Percentiles rank a stretch among this genome's conserved stretches.
These are phyloP conservation scores for Lathamus discolor DNA, from an alignment of 2,113 vertebrate species.

Conservation along the genomic window DNA sequence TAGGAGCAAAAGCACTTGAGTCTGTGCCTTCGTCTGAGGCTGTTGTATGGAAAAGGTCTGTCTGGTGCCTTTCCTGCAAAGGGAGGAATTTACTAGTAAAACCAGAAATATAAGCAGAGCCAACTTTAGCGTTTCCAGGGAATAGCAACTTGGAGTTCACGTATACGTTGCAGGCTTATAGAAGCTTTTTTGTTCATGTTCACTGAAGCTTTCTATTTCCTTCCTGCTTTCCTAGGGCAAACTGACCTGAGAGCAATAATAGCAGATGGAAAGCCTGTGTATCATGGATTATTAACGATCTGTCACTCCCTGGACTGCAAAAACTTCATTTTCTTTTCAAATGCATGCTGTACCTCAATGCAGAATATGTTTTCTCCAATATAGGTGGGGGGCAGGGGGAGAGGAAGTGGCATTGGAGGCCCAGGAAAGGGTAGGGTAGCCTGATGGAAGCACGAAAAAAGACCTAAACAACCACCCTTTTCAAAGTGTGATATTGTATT, in stretches of 20 bases:
- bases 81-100: background rate
- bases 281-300: slow-evolving; percentile 27
- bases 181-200: slow-evolving; percentile 28
- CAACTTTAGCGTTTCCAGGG: slow-evolving; percentile 17
- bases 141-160: background rate
- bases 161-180: background rate
- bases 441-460: background rate
- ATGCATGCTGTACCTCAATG: background rate
- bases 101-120: background rate
- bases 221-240: slow-evolving; percentile 43
- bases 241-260: slow-evolving; percentile 28
- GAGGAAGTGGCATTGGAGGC: background rate
- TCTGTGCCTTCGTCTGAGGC: background rate
- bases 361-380: background rate
- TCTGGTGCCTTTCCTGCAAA: background rate
- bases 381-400: too few relatives aligned
- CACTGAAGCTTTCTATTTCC: slow-evolving; percentile 47
- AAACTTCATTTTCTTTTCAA: slow-evolving; percentile 13
- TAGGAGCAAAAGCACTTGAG: background rate
- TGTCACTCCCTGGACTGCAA: background rate
- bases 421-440: background rate
- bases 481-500: background rate
- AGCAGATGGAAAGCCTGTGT: slow-evolving; percentile 14
- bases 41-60: background rate
- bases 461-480: background rate